Conservation (phyloP, 2,888 invertebrate species). For the Sabatieria punctata region DNA sequence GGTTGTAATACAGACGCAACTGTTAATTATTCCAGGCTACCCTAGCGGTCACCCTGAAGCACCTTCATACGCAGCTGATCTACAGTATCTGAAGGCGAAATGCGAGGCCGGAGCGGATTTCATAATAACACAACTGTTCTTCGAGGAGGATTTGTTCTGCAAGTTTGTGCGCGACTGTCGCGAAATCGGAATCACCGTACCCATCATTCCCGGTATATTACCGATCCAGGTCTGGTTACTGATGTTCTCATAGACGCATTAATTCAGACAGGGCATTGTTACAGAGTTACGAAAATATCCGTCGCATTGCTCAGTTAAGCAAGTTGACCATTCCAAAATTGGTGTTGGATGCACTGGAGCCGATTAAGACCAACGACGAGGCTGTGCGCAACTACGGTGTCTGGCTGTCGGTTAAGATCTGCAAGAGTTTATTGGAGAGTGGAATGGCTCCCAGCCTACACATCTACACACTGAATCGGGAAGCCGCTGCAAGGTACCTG, state of each 20-base stretch:
- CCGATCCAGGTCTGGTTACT: constrained; percentile 41
- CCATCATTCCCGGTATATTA: constrained; percentile 64
- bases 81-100: constrained; percentile 54
- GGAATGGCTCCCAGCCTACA: constrained; percentile 41
- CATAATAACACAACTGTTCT: constrained; percentile 69
- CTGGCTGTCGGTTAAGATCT: constrained; percentile 40
- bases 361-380: constrained; percentile 44
- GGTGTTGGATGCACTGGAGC: constrained; percentile 43
- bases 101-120: constrained; percentile 63
- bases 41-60: constrained; percentile 54
- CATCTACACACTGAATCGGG: constrained; percentile 45
- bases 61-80: constrained; percentile 42
- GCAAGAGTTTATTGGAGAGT: constrained; percentile 38
- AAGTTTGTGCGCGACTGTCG: constrained; percentile 50
- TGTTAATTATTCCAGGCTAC: constrained; percentile 38
- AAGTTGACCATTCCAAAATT: constrained; percentile 48
- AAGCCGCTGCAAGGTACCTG: constrained; percentile 22
- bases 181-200: constrained; percentile 48
- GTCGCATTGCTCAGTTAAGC: constrained; percentile 46
- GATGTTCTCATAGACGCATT: constrained; percentile 26
- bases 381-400: constrained; percentile 45
- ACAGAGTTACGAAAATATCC: constrained; percentile 43
- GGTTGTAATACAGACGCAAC: neutral
- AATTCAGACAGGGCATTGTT: constrained; percentile 10
- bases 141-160: constrained; percentile 47